These are phyloP conservation scores for Sus scrofa DNA, from an alignment of 2,113 vertebrate genomes.

Conservation along the genomic window T2T-Sscrofa CM000818.6:41506001-41506500, in stretches of 20 bases:
- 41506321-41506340: background rate
- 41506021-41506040: background rate
- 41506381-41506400: background rate
- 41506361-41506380: background rate
- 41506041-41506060: background rate
- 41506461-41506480: no score
- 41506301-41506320: background rate
- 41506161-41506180: background rate
- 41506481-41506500: no score
- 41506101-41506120: background rate
- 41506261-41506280: background rate
- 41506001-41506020: background rate
- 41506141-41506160: background rate
- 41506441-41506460: no score
- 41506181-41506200: background rate
- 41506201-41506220: background rate
- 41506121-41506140: background rate
- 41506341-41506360: background rate
- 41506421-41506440: no score
- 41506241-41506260: background rate
- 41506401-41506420: background rate
- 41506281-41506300: background rate
- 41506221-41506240: background rate
- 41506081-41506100: background rate
- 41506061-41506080: slow-evolving; percentile 27